Base-by-base conservation (phyloP, 1,140 invertebrate genomes). In the Trichoplusia ni region DNA sequence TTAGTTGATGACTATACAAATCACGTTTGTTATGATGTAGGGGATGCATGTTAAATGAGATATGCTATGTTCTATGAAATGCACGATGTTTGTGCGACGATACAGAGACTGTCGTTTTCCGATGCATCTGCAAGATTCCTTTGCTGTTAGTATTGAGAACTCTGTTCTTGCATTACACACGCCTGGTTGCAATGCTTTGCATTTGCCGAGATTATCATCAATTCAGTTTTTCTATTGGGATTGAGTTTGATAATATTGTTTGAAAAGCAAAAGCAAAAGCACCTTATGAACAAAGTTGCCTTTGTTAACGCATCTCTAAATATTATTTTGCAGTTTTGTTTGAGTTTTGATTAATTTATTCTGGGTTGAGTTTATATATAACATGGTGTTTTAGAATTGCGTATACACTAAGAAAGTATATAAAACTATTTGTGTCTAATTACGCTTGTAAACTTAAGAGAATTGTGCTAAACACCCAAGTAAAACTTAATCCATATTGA, bases 111-210 rank as follows among this genome's bases (percentile, higher is more conserved):
- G 38, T 47, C 14, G 75, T 75, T 72, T 73, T 62, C 54, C 66
- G 62, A 68, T 71, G 70, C 72, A 63, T 77, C 72, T 77, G 76
- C 73, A 78, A 82, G 64, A 70, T 75, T 75, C 71, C 73, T 78
- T 81, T 77, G 73, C 77, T 79, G 69, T 72, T 64, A 74, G 69
- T 61, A 64, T 54, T 77, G 67, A 60, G 61, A 64, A 71, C 62
- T 61, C 64, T 70, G 66, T 79, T 80, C 71, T 78, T 84, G 84
- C 84, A 86, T 85, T 71, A 82, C 80, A 77, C 82, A 82, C 85
- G 85, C 87, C 83, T 87, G 81, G 82, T 81, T 83, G 83, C 82
- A 86, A 82, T 77, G 87, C 87, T 90, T 90, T 84, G 87, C 86
- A 88, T 89, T 86, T 82, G 79, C 85, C 82, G 73, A 84, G 58